Conservation (phyloP, 2,888 invertebrate species). For the Catotricha subobsoleta region DNA sequence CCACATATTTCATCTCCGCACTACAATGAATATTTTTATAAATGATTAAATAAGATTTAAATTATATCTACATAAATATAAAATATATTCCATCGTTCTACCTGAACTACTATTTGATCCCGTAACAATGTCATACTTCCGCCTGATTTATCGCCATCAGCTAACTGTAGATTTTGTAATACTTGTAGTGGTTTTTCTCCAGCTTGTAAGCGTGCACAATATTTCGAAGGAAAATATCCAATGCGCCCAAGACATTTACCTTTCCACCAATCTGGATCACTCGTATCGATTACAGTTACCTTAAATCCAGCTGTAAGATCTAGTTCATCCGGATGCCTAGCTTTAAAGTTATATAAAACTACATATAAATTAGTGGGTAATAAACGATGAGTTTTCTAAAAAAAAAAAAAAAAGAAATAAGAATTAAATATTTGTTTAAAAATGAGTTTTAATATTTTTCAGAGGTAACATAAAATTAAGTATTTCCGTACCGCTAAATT, state of each 20-base stretch:
- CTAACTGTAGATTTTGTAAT: conserved; percentile 68
- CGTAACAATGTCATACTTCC: conserved; percentile 63
- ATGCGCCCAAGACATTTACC: conserved; percentile 80
- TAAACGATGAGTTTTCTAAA: conserved; percentile 64
- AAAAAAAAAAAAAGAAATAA: neutral
- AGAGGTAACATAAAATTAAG: neutral
- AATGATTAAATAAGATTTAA: no score
- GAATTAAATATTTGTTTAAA: neutral
- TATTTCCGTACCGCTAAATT: conserved; percentile 19
- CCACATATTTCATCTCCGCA: conserved; percentile 84
- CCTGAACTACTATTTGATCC: conserved; percentile 84
- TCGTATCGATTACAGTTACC: conserved; percentile 74
- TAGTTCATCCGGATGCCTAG: conserved; percentile 82
- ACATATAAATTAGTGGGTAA: conserved; percentile 85
- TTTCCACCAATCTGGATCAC: conserved; percentile 96
- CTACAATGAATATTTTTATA: conserved; percentile 32
- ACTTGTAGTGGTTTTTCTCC: conserved; percentile 86
- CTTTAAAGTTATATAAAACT: conserved; percentile 86
- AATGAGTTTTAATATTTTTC: neutral
- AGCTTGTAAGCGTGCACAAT: conserved; percentile 76
- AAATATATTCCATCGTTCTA: no score
- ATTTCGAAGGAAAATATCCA: conserved; percentile 89
- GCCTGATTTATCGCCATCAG: conserved; percentile 49
- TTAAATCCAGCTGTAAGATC: conserved; percentile 83
- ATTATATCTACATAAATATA: no score